These are phyloP conservation scores for Clinocottus analis DNA, from an alignment of 2,113 vertebrate species.

Conservation along the genomic window DNA sequence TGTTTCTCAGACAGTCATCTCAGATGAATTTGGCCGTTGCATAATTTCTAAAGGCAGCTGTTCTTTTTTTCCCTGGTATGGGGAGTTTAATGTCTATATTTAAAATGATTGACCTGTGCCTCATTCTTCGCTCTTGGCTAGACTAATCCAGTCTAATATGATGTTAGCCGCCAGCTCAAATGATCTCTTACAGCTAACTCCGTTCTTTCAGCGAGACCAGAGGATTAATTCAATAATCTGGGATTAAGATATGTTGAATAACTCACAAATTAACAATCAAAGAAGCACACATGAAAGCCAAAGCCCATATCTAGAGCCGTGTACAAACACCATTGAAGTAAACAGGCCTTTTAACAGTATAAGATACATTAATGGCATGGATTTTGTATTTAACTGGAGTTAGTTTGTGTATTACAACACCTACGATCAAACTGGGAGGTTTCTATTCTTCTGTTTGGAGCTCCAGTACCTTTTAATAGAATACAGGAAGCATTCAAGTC, in stretches of 20 bases:
- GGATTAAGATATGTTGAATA: conserved; percentile 1
- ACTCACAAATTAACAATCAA: conserved; percentile 16
- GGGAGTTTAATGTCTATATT: not conserved
- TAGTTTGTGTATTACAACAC: conserved; percentile 15
- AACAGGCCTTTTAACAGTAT: conserved; percentile 4
- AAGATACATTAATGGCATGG: not conserved
- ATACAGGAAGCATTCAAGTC: conserved; percentile 50
- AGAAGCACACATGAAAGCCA: not conserved
- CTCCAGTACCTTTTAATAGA: conserved; percentile 49
- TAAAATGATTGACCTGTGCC: not conserved
- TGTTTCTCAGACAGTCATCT: not conserved
- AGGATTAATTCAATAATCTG: conserved; percentile 30
- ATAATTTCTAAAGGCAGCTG: not conserved
- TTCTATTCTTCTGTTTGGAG: conserved; percentile 17
- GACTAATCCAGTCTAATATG: conserved; percentile 12
- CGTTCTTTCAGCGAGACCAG: not conserved
- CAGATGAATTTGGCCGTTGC: not conserved
- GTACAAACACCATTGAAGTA: conserved; percentile 1
- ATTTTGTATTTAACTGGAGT: conserved; percentile 11
- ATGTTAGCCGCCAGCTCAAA: not conserved
- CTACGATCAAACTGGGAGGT: conserved; percentile 3
- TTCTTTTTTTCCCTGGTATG: not conserved
- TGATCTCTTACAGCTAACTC: not conserved
- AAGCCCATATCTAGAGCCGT: not conserved
- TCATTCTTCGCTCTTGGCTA: not conserved